Percentiles rank a stretch among this genome's conserved stretches.
Evolutionary conservation across 2,888 invertebrate species (phyloP).

Genomic region (Ectemnius continuus): DNA sequence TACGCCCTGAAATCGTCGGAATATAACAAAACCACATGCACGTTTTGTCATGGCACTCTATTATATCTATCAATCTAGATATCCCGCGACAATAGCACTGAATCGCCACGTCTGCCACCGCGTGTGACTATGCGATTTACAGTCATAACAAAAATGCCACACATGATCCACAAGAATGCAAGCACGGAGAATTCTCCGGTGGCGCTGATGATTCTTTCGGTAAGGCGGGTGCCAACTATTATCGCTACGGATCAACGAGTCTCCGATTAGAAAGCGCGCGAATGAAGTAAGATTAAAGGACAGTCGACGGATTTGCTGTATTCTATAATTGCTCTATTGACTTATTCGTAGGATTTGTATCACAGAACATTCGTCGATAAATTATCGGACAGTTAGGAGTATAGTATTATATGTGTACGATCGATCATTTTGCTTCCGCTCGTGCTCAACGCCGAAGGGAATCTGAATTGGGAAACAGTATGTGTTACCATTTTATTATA

Average conservation of each 20-base stretch:
- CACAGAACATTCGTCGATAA: constrained; percentile 13
- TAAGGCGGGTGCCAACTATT: too few relatives aligned
- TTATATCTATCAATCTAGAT: not conserved
- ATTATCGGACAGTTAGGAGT: not conserved
- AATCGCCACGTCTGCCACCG: too few relatives aligned
- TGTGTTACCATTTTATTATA: constrained; percentile 77
- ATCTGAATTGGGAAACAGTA: constrained; percentile 73
- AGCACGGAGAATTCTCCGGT: too few relatives aligned
- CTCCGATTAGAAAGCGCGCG: not conserved
- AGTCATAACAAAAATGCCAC: too few relatives aligned
- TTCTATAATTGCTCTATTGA: constrained; percentile 2
- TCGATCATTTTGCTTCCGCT: constrained; percentile 1
- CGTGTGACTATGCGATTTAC: too few relatives aligned
- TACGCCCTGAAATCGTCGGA: constrained; percentile 82
- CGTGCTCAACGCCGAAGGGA: constrained; percentile 42
- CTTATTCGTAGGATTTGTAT: constrained; percentile 8
- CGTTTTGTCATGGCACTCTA: constrained; percentile 69
- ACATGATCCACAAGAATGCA: too few relatives aligned
- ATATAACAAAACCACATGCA: constrained; percentile 93
- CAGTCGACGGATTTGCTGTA: not conserved
- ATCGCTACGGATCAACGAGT: too few relatives aligned
- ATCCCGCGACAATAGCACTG: not conserved
- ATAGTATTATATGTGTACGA: not conserved
- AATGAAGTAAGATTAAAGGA: constrained; percentile 22
- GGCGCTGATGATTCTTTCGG: too few relatives aligned